Conservation (phyloP, 1,140 invertebrate species). For the Galendromus occidentalis region DNA sequence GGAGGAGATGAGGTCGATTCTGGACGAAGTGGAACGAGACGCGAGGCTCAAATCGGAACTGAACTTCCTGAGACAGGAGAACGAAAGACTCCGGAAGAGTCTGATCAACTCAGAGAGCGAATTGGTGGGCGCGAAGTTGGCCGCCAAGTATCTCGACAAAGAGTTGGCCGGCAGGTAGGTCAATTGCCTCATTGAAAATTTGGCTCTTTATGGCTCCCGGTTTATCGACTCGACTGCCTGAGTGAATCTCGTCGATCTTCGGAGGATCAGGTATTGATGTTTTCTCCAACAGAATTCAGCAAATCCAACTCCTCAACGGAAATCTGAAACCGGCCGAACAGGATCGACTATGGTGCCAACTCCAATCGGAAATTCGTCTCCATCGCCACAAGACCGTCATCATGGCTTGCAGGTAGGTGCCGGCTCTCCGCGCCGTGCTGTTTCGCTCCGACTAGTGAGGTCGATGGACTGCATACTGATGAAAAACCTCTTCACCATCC, state of each 20-base stretch:
- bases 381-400: constrained; percentile 64
- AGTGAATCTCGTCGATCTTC: no score
- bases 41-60: constrained; percentile 39
- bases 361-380: constrained; percentile 63
- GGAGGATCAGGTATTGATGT: no score
- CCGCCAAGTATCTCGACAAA: constrained; percentile 66
- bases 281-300: constrained; percentile 65
- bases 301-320: constrained; percentile 52
- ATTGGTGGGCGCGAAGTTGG: constrained; percentile 56
- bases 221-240: no score
- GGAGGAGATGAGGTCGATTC: constrained; percentile 28
- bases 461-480: no score
- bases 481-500: no score
- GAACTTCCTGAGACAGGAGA: constrained; percentile 44
- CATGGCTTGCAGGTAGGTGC: constrained; percentile 28
- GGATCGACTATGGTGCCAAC: constrained; percentile 58
- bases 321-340: constrained; percentile 54
- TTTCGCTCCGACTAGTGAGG: no score
- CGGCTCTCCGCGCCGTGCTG: no score
- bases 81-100: constrained; percentile 43
- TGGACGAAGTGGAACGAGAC: constrained; percentile 26
- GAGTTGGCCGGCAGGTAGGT: constrained; percentile 49
- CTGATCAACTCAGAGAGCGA: constrained; percentile 53
- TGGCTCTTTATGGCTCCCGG: no score
- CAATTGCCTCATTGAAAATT: constrained; percentile 13